Evolutionary conservation across 2,797 vertebrate species (phyloP).

Genomic region (Pristis pectinata): DNA sequence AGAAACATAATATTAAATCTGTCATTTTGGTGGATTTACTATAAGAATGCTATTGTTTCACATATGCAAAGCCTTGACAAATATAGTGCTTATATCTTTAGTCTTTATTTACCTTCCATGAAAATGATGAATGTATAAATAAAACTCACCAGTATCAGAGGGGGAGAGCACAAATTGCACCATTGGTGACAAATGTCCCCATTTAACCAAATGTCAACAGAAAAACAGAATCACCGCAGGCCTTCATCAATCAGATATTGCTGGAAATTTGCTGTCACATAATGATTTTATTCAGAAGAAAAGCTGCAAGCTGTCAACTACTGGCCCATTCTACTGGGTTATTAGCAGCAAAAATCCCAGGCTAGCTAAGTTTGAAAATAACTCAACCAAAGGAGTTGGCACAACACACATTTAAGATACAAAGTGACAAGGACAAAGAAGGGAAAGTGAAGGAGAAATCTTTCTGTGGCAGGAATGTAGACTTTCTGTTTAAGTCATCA

Average conservation of each 20-base stretch:
- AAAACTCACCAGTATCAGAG: background rate
- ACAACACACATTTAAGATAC: background rate
- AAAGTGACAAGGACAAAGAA: background rate
- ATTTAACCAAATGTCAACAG: constrained; percentile 35
- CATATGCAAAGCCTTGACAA: background rate
- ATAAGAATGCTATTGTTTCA: background rate
- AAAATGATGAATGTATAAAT: constrained; percentile 31
- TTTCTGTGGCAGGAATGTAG: background rate
- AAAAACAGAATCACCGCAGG: background rate
- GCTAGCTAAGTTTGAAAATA: background rate
- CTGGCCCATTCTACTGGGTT: background rate
- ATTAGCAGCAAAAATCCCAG: constrained; percentile 8
- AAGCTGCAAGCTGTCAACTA: constrained; percentile 13
- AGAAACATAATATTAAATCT: background rate
- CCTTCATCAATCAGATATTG: constrained; percentile 14
- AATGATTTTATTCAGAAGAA: background rate
- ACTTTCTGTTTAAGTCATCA: background rate
- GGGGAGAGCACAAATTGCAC: background rate
- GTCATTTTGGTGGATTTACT: background rate
- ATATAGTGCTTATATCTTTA: background rate
- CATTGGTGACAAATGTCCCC: background rate
- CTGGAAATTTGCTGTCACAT: background rate
- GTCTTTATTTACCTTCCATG: constrained; percentile 23
- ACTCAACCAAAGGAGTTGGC: background rate
- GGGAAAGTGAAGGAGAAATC: background rate